Evolutionary conservation across 2,113 vertebrate species (phyloP).

Genomic region (Myotis davidii): DNA sequence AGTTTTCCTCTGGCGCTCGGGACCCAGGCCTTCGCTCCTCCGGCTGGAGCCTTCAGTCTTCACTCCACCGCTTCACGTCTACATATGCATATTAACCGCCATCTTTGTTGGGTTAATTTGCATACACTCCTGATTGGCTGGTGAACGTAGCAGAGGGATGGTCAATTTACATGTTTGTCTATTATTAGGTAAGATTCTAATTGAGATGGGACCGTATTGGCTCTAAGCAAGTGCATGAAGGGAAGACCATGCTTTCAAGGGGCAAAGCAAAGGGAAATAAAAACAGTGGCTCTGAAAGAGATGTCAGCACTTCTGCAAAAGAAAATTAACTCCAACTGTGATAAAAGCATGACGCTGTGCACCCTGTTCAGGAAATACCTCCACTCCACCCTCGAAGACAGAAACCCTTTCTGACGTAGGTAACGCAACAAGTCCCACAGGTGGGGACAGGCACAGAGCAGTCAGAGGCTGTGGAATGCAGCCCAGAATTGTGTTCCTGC

Average conservation of each 20-base stretch:
- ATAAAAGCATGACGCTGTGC: fast-evolving
- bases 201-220: background rate
- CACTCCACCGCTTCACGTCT: too few species aligned
- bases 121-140: too few species aligned
- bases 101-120: too few species aligned
- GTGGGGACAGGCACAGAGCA: background rate
- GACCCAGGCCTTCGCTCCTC: too few species aligned
- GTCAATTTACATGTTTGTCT: too few species aligned
- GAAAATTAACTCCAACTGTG: background rate
- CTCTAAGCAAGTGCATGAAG: background rate
- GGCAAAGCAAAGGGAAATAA: background rate
- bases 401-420: background rate
- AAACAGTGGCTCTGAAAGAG: background rate
- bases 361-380: background rate
- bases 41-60: too few species aligned
- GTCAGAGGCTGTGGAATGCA: background rate
- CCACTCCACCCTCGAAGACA: background rate
- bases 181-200: background rate
- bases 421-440: fast-evolving
- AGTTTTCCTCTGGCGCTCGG: too few species aligned
- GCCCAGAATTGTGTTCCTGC: background rate
- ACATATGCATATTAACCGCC: too few species aligned
- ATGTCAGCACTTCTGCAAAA: background rate
- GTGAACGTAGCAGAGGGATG: too few species aligned
- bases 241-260: background rate